Evolutionary conservation across 92 coral and sea anemone species (phyloP).

Genomic region (Parazoanthus darwini): DNA sequence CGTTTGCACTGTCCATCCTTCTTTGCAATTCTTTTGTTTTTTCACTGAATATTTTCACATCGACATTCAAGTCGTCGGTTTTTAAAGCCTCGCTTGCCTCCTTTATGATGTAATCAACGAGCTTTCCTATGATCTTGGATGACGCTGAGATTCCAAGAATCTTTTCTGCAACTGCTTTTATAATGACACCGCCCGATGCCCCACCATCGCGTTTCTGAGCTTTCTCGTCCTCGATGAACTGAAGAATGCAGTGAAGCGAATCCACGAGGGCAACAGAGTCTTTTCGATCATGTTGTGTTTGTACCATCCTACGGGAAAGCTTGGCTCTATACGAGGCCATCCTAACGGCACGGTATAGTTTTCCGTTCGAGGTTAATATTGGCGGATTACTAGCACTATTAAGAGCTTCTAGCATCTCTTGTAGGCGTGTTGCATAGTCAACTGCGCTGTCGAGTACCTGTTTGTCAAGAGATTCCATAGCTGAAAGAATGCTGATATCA

Average conservation of each 20-base stretch:
- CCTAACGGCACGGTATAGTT: neutral
- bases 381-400: neutral
- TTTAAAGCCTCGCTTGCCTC: too few species aligned
- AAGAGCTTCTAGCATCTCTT: neutral
- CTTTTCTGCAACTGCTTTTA: neutral
- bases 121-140: neutral
- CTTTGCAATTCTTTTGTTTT: neutral
- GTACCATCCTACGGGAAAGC: neutral
- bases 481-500: neutral
- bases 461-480: neutral
- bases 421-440: neutral
- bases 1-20: neutral
- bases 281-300: neutral
- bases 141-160: neutral
- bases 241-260: neutral
- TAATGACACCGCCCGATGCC: neutral
- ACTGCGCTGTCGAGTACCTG: neutral
- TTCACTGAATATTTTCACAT: neutral
- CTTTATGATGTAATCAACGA: neutral
- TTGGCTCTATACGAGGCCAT: neutral
- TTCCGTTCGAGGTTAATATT: neutral
- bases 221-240: neutral
- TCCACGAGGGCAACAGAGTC: neutral
- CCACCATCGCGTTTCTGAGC: neutral
- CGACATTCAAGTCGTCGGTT: neutral